Evolutionary conservation across 2,797 vertebrate genomes (phyloP), one percentile per base, ranked within the genome.

Genomic region (Phrynocephalus vlangalii): DNA sequence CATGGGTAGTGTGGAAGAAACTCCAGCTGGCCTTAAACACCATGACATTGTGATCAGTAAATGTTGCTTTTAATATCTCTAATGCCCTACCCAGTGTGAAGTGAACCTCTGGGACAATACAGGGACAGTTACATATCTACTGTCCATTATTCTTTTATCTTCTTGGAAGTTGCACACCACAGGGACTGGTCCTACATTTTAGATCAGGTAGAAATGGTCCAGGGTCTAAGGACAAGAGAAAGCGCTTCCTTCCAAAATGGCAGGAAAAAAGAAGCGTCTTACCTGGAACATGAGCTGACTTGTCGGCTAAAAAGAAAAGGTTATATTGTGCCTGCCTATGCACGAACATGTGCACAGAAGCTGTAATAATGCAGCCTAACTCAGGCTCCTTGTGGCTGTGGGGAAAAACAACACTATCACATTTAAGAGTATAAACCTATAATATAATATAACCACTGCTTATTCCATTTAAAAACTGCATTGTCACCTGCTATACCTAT

Each of bases 401-500:
- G 1, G 22, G 91, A 75, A 0, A 86, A 44, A 44, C 18, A 85
- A 26, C 60, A 75, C 60, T 15, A 68, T 70, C 22, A 80, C 7
- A 72, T 75, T 81, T 66, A 50, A 77, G 11, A 50, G 71, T 9
- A 67, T 4, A 0, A 26, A 75, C 9, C 4, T 88, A 7, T 87
- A 86, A 52, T 2, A 86, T 6, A 66, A 2, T 0, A 67, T 2
- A 0, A 84, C 7, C 30, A 80, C 44, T 87, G 15, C 11, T 79
- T 91, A 92, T 67, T 13, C 33, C 86, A 3, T 92, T 86, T 86
- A 78, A 73, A 90, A 50, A 90, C 8, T 33, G 87, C 90, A 89
- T 1, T 88, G 96, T 89, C 89, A 98, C 96, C 97, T 97, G 93
- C 95, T 96, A 94, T 97, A 97, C 93, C 96, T 97, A 96, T 99